These are phyloP conservation scores for Lasiurus cinereus DNA, from an alignment of 2,113 vertebrate genomes.

Conservation along the genomic window DNA sequence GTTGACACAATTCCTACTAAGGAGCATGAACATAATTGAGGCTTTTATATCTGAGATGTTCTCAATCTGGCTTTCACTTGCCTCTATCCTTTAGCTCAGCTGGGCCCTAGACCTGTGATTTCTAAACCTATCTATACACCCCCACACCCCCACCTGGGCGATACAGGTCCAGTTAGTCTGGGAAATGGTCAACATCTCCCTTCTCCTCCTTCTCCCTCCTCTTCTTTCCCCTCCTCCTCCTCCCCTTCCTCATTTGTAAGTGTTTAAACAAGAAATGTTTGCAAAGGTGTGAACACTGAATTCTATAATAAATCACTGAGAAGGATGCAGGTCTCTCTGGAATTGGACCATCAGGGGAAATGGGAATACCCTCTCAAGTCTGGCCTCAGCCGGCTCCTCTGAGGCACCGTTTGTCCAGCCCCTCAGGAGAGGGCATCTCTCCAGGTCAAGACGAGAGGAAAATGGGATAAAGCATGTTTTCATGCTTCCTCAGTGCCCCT, in stretches of 20 bases:
- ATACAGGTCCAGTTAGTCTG: neutral
- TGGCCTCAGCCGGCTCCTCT: accelerated
- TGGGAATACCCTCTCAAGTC: neutral
- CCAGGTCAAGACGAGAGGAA: neutral
- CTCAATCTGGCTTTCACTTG: neutral
- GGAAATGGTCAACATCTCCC: neutral
- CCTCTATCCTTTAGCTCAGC: neutral
- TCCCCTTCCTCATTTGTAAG: neutral
- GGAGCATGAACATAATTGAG: neutral
- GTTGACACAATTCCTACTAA: neutral
- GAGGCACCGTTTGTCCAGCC: neutral
- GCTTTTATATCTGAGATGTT: neutral
- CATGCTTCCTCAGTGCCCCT: neutral
- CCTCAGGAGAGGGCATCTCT: neutral
- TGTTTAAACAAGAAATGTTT: neutral
- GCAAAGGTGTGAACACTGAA: neutral
- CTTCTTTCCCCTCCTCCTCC: accelerated
- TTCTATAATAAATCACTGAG: neutral
- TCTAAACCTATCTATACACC: neutral
- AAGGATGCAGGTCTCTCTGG: neutral
- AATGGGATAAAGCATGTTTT: no score
- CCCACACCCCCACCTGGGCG: accelerated
- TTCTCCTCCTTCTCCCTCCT: accelerated
- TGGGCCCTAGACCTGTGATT: neutral
- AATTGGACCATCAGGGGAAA: neutral